phyloP scores from a whole-genome alignment of 2,797 vertebrate species.

The Peromyscus attwateri region DNA sequence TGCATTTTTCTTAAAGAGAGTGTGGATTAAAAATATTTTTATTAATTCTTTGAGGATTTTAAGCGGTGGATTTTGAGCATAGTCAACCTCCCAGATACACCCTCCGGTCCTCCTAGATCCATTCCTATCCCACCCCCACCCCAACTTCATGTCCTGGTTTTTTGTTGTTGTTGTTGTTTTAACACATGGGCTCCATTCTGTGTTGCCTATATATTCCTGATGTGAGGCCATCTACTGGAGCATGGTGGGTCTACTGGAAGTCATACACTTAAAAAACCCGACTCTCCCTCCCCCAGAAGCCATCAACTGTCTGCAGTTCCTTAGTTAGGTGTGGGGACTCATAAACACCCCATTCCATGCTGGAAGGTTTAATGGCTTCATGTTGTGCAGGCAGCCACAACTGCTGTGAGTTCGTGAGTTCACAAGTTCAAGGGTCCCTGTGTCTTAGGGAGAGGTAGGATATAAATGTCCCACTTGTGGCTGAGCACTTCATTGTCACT shows the following conservation, averaged over 20 bases:
- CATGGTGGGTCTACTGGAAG: no score
- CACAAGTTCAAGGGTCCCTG: neutral
- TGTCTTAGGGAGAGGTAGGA: neutral
- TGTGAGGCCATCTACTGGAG: neutral
- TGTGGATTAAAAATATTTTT: neutral
- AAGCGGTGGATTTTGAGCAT: neutral
- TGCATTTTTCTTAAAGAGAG: conserved; percentile 15
- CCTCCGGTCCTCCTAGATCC: neutral
- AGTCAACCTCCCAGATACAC: neutral
- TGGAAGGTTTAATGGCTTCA: neutral
- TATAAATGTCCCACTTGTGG: neutral
- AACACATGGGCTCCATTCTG: neutral
- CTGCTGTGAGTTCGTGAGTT: neutral
- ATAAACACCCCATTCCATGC: neutral
- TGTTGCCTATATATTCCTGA: neutral
- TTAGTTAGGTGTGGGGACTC: neutral
- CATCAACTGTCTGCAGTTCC: neutral
- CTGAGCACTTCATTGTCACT: neutral
- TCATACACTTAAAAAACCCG: neutral
- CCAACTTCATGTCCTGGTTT: neutral
- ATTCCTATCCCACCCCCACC: neutral
- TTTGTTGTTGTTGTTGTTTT: neutral
- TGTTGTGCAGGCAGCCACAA: no score
- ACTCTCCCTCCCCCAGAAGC: neutral
- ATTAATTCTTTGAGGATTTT: neutral